A percentile compares a stretch with the other conserved stretches of the same genome.
phyloP scores from a whole-genome alignment of 2,797 vertebrate species.

The Tiaroga cobitis region DNA sequence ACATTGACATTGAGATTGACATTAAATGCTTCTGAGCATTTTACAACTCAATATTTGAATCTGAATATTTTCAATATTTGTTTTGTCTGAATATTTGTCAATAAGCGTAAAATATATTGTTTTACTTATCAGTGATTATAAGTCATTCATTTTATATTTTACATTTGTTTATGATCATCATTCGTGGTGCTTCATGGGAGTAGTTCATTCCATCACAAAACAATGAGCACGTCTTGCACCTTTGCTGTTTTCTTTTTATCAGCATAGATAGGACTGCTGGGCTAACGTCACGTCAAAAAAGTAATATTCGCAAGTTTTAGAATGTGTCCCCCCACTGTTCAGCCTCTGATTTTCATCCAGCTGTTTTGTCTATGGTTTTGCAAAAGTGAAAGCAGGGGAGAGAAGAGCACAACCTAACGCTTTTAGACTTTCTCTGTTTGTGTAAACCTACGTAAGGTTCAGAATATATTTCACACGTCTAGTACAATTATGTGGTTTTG shows the following conservation, averaged over 20 bases:
- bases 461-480: too few species aligned
- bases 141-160: neutral
- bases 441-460: too few species aligned
- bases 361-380: neutral
- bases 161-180: too few species aligned
- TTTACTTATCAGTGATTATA: neutral
- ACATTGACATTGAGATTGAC: too few species aligned
- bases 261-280: neutral
- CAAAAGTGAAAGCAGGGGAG: neutral
- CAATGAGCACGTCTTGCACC: too few species aligned
- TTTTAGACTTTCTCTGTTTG: too few species aligned
- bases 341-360: neutral
- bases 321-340: neutral
- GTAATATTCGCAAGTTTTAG: conserved; percentile 7
- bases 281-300: neutral
- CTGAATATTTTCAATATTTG: too few species aligned
- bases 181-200: neutral
- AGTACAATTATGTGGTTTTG: too few species aligned
- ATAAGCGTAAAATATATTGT: neutral
- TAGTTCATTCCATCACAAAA: neutral
- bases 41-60: too few species aligned
- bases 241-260: neutral
- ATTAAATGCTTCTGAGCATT: too few species aligned
- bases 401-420: too few species aligned
- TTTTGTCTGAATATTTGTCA: too few species aligned